These are phyloP conservation scores for Caloenas nicobarica DNA, from an alignment of 2,113 vertebrate species.

Conservation along the genomic window DNA sequence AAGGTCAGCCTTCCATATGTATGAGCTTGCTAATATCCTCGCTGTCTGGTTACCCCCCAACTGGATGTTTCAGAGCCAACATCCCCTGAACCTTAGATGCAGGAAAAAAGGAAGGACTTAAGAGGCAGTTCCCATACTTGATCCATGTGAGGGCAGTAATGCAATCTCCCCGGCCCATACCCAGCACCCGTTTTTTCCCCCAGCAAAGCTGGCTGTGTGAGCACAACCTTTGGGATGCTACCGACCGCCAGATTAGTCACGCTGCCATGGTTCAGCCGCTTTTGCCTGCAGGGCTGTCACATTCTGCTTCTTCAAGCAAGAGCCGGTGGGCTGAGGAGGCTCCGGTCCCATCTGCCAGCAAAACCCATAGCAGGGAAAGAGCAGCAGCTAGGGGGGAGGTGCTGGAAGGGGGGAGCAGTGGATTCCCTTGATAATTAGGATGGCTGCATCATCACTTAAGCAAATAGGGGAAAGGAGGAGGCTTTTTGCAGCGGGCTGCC, in stretches of 20 bases:
- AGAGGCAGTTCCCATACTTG: background rate
- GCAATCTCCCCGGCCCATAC: background rate
- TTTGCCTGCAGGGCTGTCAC: constrained; percentile 62
- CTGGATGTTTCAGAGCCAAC: background rate
- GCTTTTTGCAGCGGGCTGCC: background rate
- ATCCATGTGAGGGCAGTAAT: background rate
- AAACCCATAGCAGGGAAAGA: constrained; percentile 50
- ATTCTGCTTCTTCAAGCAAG: constrained; percentile 64
- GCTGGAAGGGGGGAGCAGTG: background rate
- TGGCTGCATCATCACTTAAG: constrained; percentile 50
- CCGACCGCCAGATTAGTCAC: background rate
- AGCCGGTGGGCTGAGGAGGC: constrained; percentile 67
- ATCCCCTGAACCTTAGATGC: background rate
- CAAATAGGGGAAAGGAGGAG: constrained; percentile 18
- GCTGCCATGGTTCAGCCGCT: background rate
- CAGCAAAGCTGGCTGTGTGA: background rate
- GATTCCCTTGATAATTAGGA: constrained; percentile 44
- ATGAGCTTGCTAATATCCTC: constrained; percentile 19
- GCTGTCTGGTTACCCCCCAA: background rate
- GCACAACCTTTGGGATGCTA: constrained; percentile 19
- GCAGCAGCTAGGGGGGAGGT: constrained; percentile 51
- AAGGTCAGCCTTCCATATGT: constrained; percentile 63
- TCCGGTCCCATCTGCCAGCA: constrained; percentile 54
- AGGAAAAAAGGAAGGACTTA: background rate
- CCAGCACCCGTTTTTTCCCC: background rate